These are phyloP conservation scores for Melanophora roralis DNA, from an alignment of 2,888 invertebrate genomes.

Conservation along the genomic window DNA sequence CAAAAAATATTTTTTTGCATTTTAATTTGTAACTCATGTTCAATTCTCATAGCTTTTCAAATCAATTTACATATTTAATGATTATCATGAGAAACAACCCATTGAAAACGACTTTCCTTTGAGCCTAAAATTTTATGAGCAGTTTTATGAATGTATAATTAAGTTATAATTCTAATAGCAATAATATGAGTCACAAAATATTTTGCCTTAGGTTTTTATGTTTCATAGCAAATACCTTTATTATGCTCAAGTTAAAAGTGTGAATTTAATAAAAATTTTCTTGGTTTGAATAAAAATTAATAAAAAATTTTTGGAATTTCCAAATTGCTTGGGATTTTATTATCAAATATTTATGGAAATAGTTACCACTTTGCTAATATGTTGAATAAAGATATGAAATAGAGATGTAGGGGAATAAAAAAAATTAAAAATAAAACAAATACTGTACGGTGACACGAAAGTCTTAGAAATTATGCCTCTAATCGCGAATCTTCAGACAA, in stretches of 20 bases:
- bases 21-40: not conserved
- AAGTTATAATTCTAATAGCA: not conserved
- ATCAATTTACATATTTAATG: slow-evolving; percentile 28
- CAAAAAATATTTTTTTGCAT: not conserved
- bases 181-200: slow-evolving; percentile 16
- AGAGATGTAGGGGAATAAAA: too few relatives aligned
- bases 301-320: slow-evolving; percentile 7
- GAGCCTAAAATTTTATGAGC: not conserved
- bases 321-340: too few relatives aligned
- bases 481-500: too few relatives aligned
- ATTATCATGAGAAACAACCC: slow-evolving; percentile 1
- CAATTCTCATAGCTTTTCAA: not conserved
- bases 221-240: not conserved
- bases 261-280: slow-evolving; percentile 36
- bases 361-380: too few relatives aligned
- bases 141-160: slow-evolving; percentile 42
- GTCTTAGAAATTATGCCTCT: too few relatives aligned
- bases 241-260: slow-evolving; percentile 1
- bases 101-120: not conserved
- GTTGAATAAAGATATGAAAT: too few relatives aligned
- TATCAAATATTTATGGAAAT: too few relatives aligned
- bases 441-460: too few relatives aligned
- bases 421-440: too few relatives aligned
- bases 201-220: not conserved
- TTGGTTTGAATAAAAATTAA: not conserved